Base-by-base conservation (phyloP, 2,888 invertebrate species). In the Drosophila atripex region DNA sequence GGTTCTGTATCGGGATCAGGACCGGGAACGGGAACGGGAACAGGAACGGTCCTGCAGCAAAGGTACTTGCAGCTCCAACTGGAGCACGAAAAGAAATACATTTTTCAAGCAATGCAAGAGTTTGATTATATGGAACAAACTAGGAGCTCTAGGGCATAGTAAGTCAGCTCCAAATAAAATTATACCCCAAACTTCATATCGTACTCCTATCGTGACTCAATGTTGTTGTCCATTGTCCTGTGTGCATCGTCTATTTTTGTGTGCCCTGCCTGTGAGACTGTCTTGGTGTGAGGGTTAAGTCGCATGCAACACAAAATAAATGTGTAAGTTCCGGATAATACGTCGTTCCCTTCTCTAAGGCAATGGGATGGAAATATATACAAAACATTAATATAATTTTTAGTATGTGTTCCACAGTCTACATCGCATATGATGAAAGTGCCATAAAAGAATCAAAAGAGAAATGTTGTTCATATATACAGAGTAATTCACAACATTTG, bases 1-100 rank as follows among this genome's bases (percentile, higher is more conserved):
- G 61, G 64, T 46, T 25, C 60, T 35, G 69, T 49, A 38, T 38
- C 58, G 28, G 52, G 49, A 28, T 25, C 60, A 7, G 52, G 50
- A 18, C 18, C 18, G 18, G 18, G 18, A 47, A 38, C 53, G 54
- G 61, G 57, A 50, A 6, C 66, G 14, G 56, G 70, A 39, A 50
- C 73, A 4, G 70, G 74, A 30, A 71, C 86, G 47, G 82, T 83
- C 56, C 80, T 86, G 57, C 84, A 84, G 73, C 84, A 84, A 86
- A 84, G 84, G 84, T 84, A 84, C 84, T 75, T 84, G 75, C 86
- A 80, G 75, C 84, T 84, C 80, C 84, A 78, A 66, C 80, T 70
- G 73, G 84, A 83, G 77, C 77, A 83, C 80, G 80, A 86, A 75
- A 80, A 78, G 73, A 84, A 80, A 79, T 80, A 76, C 75, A 84